Conservation (phyloP, 2,888 invertebrate genomes). For the Ariolimax columbianus region DNA sequence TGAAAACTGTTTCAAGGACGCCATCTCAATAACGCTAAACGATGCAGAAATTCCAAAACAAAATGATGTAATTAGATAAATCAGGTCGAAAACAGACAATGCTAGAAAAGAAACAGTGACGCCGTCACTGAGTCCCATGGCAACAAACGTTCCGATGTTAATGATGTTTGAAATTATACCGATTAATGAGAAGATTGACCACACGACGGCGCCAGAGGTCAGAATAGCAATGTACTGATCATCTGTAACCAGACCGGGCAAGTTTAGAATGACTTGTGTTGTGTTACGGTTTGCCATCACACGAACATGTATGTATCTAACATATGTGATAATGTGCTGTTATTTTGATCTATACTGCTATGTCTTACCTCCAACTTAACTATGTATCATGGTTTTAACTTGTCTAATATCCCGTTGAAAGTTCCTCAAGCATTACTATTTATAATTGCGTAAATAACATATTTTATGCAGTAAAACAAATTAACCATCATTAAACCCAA, state of each 20-base stretch:
- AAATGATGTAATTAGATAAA: neutral
- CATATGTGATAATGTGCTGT: too few relatives aligned
- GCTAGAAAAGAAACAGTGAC: neutral
- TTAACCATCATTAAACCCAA: too few relatives aligned
- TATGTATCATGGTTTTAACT: too few relatives aligned
- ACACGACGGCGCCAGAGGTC: neutral
- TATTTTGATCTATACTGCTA: too few relatives aligned
- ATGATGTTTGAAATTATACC: slow-evolving; percentile 28
- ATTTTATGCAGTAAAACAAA: too few relatives aligned
- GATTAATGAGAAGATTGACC: neutral
- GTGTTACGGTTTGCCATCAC: too few relatives aligned
- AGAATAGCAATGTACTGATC: neutral
- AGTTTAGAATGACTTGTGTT: neutral
- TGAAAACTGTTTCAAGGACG: neutral
- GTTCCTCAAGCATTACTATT: too few relatives aligned
- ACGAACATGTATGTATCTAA: too few relatives aligned
- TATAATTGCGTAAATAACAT: too few relatives aligned
- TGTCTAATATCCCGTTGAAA: too few relatives aligned
- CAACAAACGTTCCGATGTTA: slow-evolving; percentile 14
- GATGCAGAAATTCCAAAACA: neutral
- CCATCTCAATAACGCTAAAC: neutral
- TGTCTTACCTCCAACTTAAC: too few relatives aligned
- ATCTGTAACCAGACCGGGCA: neutral
- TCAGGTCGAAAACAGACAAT: neutral
- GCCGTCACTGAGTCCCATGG: neutral